phyloP scores from a whole-genome alignment of 2,113 vertebrate species.

The Urocitellus parryii region DNA sequence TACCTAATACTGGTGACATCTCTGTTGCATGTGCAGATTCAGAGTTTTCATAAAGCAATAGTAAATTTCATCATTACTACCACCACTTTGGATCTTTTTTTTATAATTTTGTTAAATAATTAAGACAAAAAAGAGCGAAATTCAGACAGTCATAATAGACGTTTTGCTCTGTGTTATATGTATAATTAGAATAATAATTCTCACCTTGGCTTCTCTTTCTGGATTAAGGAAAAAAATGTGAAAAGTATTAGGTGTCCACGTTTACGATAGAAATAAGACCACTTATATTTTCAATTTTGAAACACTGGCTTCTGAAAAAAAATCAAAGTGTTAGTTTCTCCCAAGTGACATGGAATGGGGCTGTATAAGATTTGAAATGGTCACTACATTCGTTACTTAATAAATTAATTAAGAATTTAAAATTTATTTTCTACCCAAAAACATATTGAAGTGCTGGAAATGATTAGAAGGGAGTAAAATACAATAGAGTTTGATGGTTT shows the following conservation, averaged over 20 bases:
- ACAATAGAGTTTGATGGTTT: neutral
- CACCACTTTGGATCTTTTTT: neutral
- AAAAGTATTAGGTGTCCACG: neutral
- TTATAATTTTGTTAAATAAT: neutral
- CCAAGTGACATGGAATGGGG: neutral
- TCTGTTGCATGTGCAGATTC: neutral
- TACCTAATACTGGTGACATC: neutral
- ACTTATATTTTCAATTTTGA: neutral
- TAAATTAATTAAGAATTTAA: conserved; percentile 25
- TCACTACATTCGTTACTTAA: neutral
- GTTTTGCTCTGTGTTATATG: neutral
- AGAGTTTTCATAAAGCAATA: neutral
- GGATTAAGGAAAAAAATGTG: neutral
- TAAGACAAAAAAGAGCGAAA: neutral
- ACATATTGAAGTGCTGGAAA: neutral
- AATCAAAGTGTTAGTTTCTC: neutral
- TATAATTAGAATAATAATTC: neutral
- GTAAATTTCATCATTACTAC: neutral
- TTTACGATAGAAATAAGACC: neutral
- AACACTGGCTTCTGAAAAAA: conserved; percentile 6
- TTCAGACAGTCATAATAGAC: neutral
- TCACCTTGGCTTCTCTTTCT: neutral
- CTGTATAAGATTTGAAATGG: neutral
- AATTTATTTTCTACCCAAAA: neutral
- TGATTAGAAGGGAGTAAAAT: neutral